Base-by-base conservation (phyloP, 37 sponge, comb jelly and placozoan species). In the Cliona cf. orientalis region DNA sequence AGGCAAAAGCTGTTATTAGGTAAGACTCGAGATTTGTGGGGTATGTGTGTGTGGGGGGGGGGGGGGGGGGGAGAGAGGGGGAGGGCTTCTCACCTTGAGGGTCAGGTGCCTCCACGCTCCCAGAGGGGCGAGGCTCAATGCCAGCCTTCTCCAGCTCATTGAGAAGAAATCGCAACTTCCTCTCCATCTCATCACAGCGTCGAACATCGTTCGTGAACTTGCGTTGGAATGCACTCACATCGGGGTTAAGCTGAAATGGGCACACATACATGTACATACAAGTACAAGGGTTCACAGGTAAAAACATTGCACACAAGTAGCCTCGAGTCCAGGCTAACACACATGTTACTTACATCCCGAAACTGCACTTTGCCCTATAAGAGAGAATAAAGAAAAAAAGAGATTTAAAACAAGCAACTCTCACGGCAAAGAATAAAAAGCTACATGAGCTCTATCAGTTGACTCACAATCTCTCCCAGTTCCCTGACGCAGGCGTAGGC, bases 171-270 rank as follows among this genome's bases (percentile, higher is more conserved):
- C 97, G 92, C 28, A 99, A 77, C 70, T 85, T 94, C 65, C 99
- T 71, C 61, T 99, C 99, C 99, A 99, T 99, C 82, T 99, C 99
- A 28, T 99, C 99, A 86, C 97, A 92, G 19, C 99, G 79, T 44
- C 97, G 74, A 2, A 99, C 91, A 69, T 99, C 99, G 45, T 94
- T 97, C 42, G 94, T 96, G 88, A 92, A 99, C 75, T 99, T 99
- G 37, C 99, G 70, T 57, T 96, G 97, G 77, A 99, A 99, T n/a
- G 97, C 97, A 85, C 93, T 99, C 28, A 99, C 95, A 3, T 91
- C 99, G 26, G 95, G 91, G 79, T 99, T 99, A 9, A 99, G 90
- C 97, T 99, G 70, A n/a, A n/a, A n/a, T n/a, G n/a, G n/a, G n/a
- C n/a, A n/a, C n/a, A n/a, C n/a, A n/a, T n/a, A n/a, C n/a, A n/a